These are phyloP conservation scores for Hirtodrosophila duncani DNA, from an alignment of 2,888 invertebrate species.

Conservation along the genomic window DNA sequence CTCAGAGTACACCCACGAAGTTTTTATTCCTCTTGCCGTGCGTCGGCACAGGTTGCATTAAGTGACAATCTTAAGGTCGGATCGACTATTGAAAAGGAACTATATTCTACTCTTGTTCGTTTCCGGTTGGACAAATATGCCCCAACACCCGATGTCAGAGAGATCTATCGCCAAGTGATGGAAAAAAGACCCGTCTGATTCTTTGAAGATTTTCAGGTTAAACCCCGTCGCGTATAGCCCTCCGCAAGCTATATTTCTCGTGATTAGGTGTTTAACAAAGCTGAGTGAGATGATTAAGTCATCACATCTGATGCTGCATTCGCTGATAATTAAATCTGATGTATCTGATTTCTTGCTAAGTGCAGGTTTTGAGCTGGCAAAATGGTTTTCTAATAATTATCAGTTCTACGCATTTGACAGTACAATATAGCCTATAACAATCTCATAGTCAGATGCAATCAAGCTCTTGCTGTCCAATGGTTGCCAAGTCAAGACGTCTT, in stretches of 20 bases:
- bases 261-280: constrained; percentile 1
- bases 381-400: too few relatives aligned
- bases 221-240: too few relatives aligned
- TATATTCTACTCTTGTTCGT: background rate
- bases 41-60: too few relatives aligned
- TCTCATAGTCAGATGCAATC: too few relatives aligned
- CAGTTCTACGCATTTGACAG: too few relatives aligned
- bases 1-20: background rate
- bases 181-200: background rate
- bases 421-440: too few relatives aligned
- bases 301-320: background rate
- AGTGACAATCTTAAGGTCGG: background rate
- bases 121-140: background rate
- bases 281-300: background rate
- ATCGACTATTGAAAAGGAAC: background rate
- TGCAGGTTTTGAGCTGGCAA: too few relatives aligned
- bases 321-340: too few relatives aligned
- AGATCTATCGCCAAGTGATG: background rate
- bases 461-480: too few relatives aligned
- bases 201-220: background rate
- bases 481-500: too few relatives aligned
- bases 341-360: too few relatives aligned
- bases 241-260: constrained; percentile 1
- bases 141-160: background rate
- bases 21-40: background rate